These are phyloP conservation scores for Ennomos quercinarius DNA, from an alignment of 2,888 invertebrate genomes.

Conservation along the genomic window DNA sequence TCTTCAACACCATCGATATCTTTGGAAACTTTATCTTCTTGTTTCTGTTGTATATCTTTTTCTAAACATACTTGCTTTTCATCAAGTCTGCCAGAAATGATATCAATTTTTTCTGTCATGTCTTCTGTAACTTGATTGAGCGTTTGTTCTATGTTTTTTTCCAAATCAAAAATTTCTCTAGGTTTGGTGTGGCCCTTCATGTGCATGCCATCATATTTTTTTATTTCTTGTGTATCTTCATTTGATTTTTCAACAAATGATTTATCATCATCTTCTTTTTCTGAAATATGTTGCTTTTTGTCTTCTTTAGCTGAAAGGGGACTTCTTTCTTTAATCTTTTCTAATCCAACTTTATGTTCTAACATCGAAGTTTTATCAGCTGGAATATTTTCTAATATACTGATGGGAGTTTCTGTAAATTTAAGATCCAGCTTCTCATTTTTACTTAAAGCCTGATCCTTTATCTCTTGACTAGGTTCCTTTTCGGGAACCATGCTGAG, in stretches of 20 bases:
- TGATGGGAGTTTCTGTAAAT: constrained; percentile 11
- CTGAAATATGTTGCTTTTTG: constrained; percentile 34
- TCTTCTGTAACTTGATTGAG: constrained; percentile 4
- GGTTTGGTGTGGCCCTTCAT: background rate
- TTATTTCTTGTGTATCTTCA: constrained; percentile 12
- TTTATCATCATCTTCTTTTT: constrained; percentile 38
- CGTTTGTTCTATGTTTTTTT: background rate
- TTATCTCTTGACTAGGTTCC: constrained; percentile 60
- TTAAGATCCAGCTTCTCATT: constrained; percentile 19
- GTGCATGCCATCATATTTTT: background rate
- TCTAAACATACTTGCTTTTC: constrained; percentile 72
- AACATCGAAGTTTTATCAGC: background rate
- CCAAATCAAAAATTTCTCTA: background rate
- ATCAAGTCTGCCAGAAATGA: constrained; percentile 72
- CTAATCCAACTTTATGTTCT: constrained; percentile 10
- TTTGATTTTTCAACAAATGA: constrained; percentile 14
- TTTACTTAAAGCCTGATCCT: constrained; percentile 40
- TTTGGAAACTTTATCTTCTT: constrained; percentile 26
- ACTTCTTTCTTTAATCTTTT: constrained; percentile 30
- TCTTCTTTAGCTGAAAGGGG: constrained; percentile 39
- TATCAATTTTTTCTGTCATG: constrained; percentile 30
- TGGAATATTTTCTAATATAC: constrained; percentile 2
- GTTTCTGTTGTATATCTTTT: constrained; percentile 50
- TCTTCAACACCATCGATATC: constrained; percentile 55
- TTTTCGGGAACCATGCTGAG: constrained; percentile 59